phyloP scores from a whole-genome alignment of 2,888 invertebrate genomes.

The Allygus modestus region DNA sequence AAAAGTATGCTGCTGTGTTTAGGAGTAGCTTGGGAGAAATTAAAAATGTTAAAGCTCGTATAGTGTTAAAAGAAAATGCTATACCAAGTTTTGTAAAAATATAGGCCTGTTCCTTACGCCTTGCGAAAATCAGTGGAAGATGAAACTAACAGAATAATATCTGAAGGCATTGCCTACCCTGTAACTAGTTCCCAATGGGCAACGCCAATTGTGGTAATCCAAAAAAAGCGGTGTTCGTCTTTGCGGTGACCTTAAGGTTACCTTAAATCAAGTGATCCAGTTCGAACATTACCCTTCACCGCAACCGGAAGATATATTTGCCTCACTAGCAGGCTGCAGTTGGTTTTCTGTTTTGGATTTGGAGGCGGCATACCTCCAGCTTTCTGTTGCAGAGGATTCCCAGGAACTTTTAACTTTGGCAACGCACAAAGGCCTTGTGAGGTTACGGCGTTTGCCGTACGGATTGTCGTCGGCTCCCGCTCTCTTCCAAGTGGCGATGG shows the following conservation, averaged over 20 bases:
- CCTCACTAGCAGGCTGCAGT: slow-evolving; percentile 68
- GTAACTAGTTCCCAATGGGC: slow-evolving; percentile 68
- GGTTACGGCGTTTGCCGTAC: slow-evolving; percentile 65
- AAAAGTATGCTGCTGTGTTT: not conserved
- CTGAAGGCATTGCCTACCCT: slow-evolving; percentile 14
- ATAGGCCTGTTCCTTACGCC: slow-evolving; percentile 40
- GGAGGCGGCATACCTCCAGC: slow-evolving; percentile 71
- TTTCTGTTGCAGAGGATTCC: slow-evolving; percentile 69
- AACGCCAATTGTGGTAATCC: slow-evolving; percentile 71
- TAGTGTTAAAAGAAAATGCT: slow-evolving; percentile 45
- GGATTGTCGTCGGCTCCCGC: slow-evolving; percentile 68
- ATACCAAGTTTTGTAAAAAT: slow-evolving; percentile 41
- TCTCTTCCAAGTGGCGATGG: slow-evolving; percentile 67
- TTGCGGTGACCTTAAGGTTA: slow-evolving; percentile 71
- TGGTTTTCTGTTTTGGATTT: slow-evolving; percentile 68
- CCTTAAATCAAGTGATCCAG: slow-evolving; percentile 69
- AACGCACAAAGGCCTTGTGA: slow-evolving; percentile 69
- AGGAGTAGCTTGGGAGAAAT: not conserved
- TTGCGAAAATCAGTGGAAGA: not conserved
- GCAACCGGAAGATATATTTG: slow-evolving; percentile 71
- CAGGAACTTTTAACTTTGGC: slow-evolving; percentile 70
- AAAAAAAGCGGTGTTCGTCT: slow-evolving; percentile 71
- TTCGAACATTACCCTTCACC: slow-evolving; percentile 71
- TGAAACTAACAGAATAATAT: slow-evolving; percentile 26
- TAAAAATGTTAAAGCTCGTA: slow-evolving; percentile 37